Evolutionary conservation across 2,797 vertebrate genomes (phyloP).

Genomic region (Mormyrus hasselquistii): DNA sequence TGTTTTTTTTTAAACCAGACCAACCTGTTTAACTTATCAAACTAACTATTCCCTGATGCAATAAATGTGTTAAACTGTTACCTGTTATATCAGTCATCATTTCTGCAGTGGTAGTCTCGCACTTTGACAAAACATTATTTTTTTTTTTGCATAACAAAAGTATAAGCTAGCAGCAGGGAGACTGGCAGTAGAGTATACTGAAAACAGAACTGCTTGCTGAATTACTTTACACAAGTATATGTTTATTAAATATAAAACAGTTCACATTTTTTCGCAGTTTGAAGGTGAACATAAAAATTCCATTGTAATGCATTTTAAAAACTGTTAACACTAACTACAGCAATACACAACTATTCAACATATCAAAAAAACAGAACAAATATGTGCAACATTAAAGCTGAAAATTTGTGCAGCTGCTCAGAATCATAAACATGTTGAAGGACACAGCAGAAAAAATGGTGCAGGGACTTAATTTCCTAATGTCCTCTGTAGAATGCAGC

Average conservation of each 20-base stretch:
- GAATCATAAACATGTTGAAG: neutral
- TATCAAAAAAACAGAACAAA: neutral
- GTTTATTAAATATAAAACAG: slow-evolving; percentile 1
- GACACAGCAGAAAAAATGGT: neutral
- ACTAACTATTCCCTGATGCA: neutral
- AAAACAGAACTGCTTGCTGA: neutral
- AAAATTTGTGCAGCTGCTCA: neutral
- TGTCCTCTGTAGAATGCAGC: neutral
- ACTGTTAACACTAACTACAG: neutral
- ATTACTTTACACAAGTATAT: neutral
- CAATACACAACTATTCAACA: neutral
- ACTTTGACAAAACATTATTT: neutral
- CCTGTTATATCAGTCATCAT: neutral
- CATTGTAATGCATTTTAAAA: neutral
- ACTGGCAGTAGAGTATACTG: neutral
- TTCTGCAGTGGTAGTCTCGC: neutral
- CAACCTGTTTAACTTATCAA: neutral
- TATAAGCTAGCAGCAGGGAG: neutral
- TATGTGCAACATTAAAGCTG: neutral
- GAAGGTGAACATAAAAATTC: neutral
- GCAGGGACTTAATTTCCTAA: neutral
- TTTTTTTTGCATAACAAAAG: neutral
- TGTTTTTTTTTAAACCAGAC: neutral
- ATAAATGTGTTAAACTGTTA: neutral
- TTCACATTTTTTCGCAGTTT: neutral